These are phyloP conservation scores for Sciurus vulgaris DNA, from an alignment of 2,797 vertebrate species.

Conservation along the genomic window DNA sequence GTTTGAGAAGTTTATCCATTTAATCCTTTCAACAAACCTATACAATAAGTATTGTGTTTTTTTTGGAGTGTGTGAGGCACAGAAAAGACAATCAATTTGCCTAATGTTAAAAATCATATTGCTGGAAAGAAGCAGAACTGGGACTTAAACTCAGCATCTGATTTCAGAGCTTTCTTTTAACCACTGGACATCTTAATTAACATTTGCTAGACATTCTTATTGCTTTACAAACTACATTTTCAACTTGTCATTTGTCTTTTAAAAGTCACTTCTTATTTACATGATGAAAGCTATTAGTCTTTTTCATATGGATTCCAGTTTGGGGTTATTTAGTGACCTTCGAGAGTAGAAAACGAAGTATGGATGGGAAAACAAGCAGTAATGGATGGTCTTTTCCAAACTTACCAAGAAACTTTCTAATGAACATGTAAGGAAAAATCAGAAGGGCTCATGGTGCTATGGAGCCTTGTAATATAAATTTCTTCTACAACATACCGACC, in stretches of 20 bases:
- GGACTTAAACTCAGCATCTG: neutral
- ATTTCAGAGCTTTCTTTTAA: conserved; percentile 24
- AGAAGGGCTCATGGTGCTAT: neutral
- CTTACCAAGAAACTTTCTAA: neutral
- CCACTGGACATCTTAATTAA: neutral
- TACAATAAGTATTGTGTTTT: neutral
- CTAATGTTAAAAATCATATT: neutral
- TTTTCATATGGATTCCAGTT: neutral
- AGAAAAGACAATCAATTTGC: neutral
- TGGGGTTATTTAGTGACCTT: neutral
- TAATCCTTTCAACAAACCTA: neutral
- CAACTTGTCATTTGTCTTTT: conserved; percentile 32
- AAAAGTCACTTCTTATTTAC: neutral
- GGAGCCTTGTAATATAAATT: neutral
- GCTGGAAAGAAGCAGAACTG: neutral
- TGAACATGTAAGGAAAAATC: neutral
- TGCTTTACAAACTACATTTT: neutral
- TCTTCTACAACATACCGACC: neutral
- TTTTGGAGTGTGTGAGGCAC: neutral
- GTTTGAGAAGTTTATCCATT: neutral
- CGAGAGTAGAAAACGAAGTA: neutral
- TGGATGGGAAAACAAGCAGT: neutral
- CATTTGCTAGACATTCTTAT: neutral
- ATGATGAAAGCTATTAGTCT: neutral
- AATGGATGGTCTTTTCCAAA: neutral